phyloP scores from a whole-genome alignment of 2,113 vertebrate genomes.

The Colius striatus region DNA sequence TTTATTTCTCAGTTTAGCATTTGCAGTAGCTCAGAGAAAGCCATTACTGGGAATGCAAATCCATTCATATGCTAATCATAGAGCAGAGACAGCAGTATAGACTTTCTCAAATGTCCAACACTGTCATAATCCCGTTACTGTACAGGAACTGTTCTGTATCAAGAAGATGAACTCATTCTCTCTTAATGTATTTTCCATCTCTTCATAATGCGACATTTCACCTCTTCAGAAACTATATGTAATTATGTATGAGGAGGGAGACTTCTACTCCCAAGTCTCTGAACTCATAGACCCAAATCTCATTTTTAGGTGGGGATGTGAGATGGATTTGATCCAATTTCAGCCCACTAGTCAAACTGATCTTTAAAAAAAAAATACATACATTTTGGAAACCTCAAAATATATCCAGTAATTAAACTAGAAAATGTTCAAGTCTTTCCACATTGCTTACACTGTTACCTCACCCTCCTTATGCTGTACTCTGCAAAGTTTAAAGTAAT shows the following conservation, averaged over 20 bases:
- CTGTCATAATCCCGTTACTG: constrained; percentile 51
- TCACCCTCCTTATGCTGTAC: neutral
- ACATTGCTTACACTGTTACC: neutral
- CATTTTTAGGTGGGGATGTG: neutral
- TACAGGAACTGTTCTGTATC: constrained; percentile 26
- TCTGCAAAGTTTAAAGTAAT: neutral
- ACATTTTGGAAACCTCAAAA: neutral
- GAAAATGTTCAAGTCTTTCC: constrained; percentile 10
- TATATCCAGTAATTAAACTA: neutral
- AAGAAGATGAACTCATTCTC: constrained; percentile 45
- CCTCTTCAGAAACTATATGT: constrained; percentile 1
- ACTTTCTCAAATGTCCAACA: neutral
- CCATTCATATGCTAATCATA: neutral
- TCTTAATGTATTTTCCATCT: constrained; percentile 59
- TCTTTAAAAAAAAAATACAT: neutral
- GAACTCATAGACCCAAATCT: neutral
- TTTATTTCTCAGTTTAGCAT: neutral
- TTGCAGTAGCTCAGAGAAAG: neutral
- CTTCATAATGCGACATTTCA: constrained; percentile 32
- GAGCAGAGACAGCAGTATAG: neutral
- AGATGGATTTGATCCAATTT: neutral
- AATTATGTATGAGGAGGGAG: neutral
- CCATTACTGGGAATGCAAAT: neutral
- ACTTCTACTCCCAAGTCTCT: neutral
- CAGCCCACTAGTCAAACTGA: neutral